Base-by-base conservation (phyloP, 2,113 vertebrate species). In the Peromyscus maniculatus region DNA sequence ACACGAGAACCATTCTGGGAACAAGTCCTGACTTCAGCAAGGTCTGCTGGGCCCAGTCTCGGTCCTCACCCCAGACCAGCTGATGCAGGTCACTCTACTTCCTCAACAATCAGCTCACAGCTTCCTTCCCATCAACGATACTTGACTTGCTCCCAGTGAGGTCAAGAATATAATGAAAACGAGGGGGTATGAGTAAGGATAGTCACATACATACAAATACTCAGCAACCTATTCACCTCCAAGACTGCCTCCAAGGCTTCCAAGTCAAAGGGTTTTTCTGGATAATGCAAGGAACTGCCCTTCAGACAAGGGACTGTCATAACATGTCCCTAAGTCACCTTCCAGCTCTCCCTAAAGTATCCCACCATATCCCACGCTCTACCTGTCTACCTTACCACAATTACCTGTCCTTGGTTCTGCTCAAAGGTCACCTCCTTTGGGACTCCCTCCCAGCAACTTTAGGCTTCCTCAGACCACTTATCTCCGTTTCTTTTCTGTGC, bases 81-180 rank as follows among this genome's bases (percentile, higher is more conserved):
- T 57, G 82, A 91, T 43, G n/a, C 46, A 59, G 28, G 72, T 55
- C 24, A 59, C 10, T 87, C 64, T 49, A 22, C 24, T 80, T 92
- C 87, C 36, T 94, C 9, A 43, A 57, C 62, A 36, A 36, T 82
- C 59, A 31, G 19, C 11, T 95, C 92, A 64, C 55, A 91, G 62
- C 64, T 91, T 93, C 24, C 62, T 93, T 95, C 52, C 77, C 33
- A 89, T 66, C 46, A 88, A 87, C 46, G 89, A 28, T 36, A 74
- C 62, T 21, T 64, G 79, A 82, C 92, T 74, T 66, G 67, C 75
- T 95, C 55, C 57, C 80, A 91, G 82, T 62, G 46, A 82, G 84
- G 55, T 92, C 19, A 96, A 83, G 77, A 97, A 52, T 39, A 89
- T 26, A 78, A 49, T 52, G 22, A 62, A 89, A 89, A 89, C 28